phyloP scores from a whole-genome alignment of 1,140 invertebrate species.

The Calliphora vicina region DNA sequence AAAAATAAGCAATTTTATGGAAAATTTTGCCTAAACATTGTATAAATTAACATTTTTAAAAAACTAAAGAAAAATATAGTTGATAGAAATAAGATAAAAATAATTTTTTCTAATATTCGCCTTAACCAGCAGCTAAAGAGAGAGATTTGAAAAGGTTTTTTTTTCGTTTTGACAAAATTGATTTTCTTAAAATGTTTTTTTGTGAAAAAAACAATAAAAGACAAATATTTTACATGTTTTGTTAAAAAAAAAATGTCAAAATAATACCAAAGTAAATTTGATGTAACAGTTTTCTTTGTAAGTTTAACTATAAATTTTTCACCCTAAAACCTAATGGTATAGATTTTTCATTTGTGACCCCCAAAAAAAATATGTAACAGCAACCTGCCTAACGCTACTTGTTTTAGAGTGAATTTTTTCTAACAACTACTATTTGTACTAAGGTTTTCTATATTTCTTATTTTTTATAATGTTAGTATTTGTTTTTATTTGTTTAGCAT shows the following conservation, averaged over 20 bases:
- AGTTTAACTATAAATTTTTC: background rate
- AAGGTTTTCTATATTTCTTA: no score
- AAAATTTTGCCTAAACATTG: no score
- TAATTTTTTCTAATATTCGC: background rate
- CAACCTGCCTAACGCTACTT: background rate
- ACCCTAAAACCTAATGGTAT: background rate
- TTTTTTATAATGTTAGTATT: no score
- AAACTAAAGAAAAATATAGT: background rate
- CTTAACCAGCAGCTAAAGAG: no score
- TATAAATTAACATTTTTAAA: background rate
- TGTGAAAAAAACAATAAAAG: background rate
- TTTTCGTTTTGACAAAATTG: background rate
- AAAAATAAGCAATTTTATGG: background rate
- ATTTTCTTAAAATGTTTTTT: background rate
- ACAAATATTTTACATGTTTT: background rate
- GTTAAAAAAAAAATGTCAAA: background rate
- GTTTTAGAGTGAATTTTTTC: background rate
- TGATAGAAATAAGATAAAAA: background rate
- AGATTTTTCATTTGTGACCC: slow-evolving; percentile 4
- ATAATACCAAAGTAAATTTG: background rate
- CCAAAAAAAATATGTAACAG: background rate
- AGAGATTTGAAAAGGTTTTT: background rate
- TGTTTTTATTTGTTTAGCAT: background rate
- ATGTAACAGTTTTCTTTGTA: background rate
- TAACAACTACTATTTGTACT: background rate